Evolutionary conservation across 2,113 vertebrate species (phyloP).

Genomic region (Microtus montanus): DNA sequence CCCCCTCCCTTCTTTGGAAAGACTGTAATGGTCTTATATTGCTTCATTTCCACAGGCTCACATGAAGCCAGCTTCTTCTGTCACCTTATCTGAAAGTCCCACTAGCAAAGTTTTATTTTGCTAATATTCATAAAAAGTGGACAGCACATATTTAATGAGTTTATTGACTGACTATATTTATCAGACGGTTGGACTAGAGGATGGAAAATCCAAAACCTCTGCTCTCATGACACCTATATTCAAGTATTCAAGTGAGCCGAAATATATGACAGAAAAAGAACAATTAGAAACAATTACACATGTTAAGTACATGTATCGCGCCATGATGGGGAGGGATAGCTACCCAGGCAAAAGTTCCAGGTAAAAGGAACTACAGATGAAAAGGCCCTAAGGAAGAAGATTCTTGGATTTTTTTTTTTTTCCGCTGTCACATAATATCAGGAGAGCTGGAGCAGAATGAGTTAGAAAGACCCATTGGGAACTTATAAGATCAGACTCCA

Average conservation of each 20-base stretch:
- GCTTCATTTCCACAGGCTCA: neutral
- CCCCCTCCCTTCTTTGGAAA: neutral
- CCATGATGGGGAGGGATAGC: neutral
- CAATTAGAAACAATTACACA: neutral
- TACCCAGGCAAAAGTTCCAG: neutral
- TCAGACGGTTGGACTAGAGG: neutral
- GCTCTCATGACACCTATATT: neutral
- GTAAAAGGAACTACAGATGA: neutral
- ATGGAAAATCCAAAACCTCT: neutral
- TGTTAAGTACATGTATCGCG: neutral
- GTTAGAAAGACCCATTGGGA: neutral
- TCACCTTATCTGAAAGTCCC: neutral
- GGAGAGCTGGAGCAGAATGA: neutral
- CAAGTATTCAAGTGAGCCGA: neutral
- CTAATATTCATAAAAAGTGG: neutral
- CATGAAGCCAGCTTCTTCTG: neutral
- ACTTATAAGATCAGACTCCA: neutral
- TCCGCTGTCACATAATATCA: neutral
- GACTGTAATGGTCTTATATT: neutral
- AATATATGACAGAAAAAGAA: neutral
- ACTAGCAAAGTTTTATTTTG: neutral
- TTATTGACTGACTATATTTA: neutral
- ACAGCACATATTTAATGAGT: neutral
- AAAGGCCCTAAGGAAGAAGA: neutral
- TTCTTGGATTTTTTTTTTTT: neutral